Percentiles rank a stretch among this genome's conserved stretches.
Conservation (phyloP, 2,797 vertebrate species). For the Sebastes paucispinis region DNA sequence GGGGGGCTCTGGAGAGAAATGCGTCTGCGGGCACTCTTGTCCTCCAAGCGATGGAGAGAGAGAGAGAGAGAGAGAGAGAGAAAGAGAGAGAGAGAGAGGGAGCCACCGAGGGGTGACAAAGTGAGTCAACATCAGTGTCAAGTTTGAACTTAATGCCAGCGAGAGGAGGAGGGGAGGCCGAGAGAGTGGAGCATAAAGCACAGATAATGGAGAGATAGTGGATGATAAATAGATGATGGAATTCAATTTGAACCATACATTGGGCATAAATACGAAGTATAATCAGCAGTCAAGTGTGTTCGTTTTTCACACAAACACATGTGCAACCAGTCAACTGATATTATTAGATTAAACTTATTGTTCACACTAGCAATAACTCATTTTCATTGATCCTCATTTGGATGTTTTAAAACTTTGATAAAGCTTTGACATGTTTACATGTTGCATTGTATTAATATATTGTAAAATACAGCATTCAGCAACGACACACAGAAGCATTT, state of each 20-base stretch:
- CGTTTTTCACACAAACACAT: constrained; percentile 10
- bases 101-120: constrained; percentile 84
- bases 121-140: constrained; percentile 88
- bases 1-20: constrained; percentile 80
- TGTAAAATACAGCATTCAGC: not conserved
- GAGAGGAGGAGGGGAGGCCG: constrained; percentile 78
- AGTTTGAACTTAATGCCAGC: constrained; percentile 87
- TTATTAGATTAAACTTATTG: not conserved
- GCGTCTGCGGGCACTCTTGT: constrained; percentile 83
- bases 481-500: not conserved
- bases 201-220: constrained; percentile 79
- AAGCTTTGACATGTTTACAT: not conserved
- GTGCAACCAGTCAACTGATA: not conserved
- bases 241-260: constrained; percentile 65
- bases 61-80: constrained; percentile 40
- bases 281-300: constrained; percentile 13
- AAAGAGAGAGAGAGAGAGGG: constrained; percentile 53
- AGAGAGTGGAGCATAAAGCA: constrained; percentile 75
- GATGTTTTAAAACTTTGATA: constrained; percentile 14
- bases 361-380: not conserved
- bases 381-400: not conserved
- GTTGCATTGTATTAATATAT: not conserved
- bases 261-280: constrained; percentile 40
- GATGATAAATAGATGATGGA: constrained; percentile 74
- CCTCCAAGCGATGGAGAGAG: constrained; percentile 77